Conservation (phyloP, 1,140 invertebrate genomes). For the Diorhabda sublineata region DNA sequence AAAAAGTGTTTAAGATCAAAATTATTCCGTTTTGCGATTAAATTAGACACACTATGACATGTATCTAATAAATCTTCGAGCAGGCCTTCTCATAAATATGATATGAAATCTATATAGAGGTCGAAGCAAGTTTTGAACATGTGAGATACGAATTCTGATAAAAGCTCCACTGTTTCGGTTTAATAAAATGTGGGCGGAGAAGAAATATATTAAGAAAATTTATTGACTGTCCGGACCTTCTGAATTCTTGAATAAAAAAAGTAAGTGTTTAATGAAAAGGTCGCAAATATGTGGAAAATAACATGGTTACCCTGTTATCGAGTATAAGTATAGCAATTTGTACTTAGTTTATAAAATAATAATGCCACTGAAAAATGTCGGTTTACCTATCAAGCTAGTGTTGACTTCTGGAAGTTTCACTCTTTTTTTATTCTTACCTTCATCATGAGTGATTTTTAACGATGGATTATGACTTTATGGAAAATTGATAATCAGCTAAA, state of each 20-base stretch:
- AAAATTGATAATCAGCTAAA: too few species aligned
- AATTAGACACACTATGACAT: conserved; percentile 34
- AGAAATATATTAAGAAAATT: conserved; percentile 38
- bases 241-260: conserved; percentile 28
- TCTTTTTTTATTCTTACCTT: neutral
- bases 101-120: conserved; percentile 34
- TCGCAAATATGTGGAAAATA: conserved; percentile 39
- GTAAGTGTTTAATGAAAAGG: conserved; percentile 30
- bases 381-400: conserved; percentile 12
- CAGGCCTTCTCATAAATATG: conserved; percentile 33
- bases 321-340: conserved; percentile 40
- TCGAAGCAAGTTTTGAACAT: conserved; percentile 11
- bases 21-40: conserved; percentile 28
- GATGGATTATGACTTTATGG: too few species aligned
- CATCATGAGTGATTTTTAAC: neutral
- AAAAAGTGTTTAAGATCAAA: conserved; percentile 18
- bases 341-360: conserved; percentile 32
- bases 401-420: neutral
- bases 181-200: conserved; percentile 36
- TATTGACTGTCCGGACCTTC: conserved; percentile 36
- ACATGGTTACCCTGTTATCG: conserved; percentile 37
- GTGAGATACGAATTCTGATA: conserved; percentile 8
- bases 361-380: conserved; percentile 27
- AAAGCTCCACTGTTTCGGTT: conserved; percentile 11
- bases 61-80: conserved; percentile 32